A percentile compares a stretch with the other conserved stretches of the same genome.
These are phyloP conservation scores for Meriones unguiculatus DNA, from an alignment of 2,113 vertebrate genomes.

Conservation along the genomic window DNA sequence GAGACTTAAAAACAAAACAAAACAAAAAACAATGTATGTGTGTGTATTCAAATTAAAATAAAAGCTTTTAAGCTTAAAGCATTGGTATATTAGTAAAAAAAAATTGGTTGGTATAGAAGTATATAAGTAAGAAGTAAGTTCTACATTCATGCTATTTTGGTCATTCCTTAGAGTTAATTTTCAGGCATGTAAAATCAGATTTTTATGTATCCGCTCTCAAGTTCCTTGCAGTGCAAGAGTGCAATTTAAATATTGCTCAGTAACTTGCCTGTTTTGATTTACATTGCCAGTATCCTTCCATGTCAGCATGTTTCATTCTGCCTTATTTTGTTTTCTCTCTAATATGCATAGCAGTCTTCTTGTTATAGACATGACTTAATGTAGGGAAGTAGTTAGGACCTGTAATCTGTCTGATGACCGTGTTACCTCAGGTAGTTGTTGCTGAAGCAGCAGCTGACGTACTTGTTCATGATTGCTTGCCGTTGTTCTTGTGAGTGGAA, in stretches of 20 bases:
- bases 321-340: neutral
- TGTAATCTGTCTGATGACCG: neutral
- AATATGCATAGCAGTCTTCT: neutral
- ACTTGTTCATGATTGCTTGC: neutral
- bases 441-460: neutral
- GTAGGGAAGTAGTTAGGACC: neutral
- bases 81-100: neutral
- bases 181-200: neutral
- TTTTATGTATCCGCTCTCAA: neutral
- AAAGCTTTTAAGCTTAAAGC: neutral
- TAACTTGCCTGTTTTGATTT: neutral
- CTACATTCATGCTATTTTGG: neutral
- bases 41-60: neutral
- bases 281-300: neutral
- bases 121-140: neutral
- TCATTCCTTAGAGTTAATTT: constrained; percentile 9
- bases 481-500: neutral
- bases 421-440: neutral
- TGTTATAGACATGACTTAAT: neutral
- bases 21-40: neutral
- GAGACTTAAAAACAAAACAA: neutral
- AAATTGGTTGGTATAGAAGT: neutral
- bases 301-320: neutral
- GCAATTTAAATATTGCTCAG: neutral
- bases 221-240: neutral